Conservation (phyloP, 2,113 vertebrate genomes). For the Pteruthius melanotis region DNA sequence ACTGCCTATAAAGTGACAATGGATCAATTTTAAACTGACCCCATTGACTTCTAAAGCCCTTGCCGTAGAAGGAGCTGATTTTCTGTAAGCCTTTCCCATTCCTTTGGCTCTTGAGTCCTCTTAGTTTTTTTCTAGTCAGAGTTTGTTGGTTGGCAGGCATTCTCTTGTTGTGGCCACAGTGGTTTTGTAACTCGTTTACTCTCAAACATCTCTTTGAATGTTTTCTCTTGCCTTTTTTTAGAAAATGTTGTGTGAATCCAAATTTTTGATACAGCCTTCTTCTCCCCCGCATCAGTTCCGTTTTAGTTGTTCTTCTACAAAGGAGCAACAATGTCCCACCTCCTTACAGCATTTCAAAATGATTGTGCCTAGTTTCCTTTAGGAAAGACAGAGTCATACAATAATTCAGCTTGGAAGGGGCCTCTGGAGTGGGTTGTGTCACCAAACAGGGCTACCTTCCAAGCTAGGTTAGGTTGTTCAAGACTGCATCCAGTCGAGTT, state of each 20-base stretch:
- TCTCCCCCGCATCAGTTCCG: not conserved
- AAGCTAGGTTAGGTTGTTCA: not conserved
- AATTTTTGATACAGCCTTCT: not conserved
- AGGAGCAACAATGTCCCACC: not conserved
- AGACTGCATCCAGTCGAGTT: not conserved
- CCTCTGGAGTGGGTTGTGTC: not conserved
- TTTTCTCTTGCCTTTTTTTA: not conserved
- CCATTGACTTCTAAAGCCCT: conserved; percentile 24
- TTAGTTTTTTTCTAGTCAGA: not conserved
- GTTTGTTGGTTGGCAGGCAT: not conserved
- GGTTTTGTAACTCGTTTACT: not conserved
- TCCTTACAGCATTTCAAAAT: not conserved
- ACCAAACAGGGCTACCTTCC: not conserved
- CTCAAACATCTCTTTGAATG: not conserved
- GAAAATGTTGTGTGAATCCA: not conserved
- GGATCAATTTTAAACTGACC: conserved; percentile 52
- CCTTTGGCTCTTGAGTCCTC: not conserved
- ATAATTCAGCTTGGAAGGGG: not conserved
- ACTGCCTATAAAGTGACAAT: conserved; percentile 22
- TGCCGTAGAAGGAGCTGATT: not conserved
- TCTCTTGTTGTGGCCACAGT: not conserved
- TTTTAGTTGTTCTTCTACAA: not conserved
- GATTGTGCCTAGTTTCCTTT: not conserved
- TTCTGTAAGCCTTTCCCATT: not conserved
- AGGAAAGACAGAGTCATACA: not conserved